A percentile compares a stretch with the other conserved stretches of the same genome.
These are phyloP conservation scores for Gallinago media DNA, from an alignment of 2,113 vertebrate species.

Conservation along the genomic window DNA sequence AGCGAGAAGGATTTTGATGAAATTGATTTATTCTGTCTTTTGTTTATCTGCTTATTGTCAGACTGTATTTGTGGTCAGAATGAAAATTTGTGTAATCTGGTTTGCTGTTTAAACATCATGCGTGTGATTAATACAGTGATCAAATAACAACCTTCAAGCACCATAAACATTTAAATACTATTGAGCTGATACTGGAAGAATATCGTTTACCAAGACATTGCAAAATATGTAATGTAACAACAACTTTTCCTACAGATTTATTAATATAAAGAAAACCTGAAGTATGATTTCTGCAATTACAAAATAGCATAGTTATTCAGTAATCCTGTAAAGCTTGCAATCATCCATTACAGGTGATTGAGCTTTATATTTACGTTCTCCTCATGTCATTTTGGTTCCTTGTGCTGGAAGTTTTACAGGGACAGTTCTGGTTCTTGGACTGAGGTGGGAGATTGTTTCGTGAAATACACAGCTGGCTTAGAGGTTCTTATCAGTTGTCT, in stretches of 20 bases:
- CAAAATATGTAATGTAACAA: not conserved
- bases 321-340: not conserved
- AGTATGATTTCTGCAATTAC: not conserved
- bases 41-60: not conserved
- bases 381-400: not conserved
- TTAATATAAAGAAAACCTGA: not conserved
- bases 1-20: not conserved
- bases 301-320: not conserved
- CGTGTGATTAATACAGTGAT: not conserved
- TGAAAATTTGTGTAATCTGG: conserved; percentile 16
- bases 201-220: not conserved
- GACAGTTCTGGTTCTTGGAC: not conserved
- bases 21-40: not conserved
- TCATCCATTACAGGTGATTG: not conserved
- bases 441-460: not conserved
- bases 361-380: not conserved
- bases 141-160: not conserved
- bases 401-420: not conserved
- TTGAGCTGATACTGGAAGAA: not conserved
- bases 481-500: not conserved
- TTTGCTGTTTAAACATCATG: not conserved
- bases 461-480: not conserved
- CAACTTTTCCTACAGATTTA: not conserved
- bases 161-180: not conserved
- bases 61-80: not conserved